Base-by-base conservation (phyloP, 1,140 invertebrate genomes). In the Copidosoma floridanum region DNA sequence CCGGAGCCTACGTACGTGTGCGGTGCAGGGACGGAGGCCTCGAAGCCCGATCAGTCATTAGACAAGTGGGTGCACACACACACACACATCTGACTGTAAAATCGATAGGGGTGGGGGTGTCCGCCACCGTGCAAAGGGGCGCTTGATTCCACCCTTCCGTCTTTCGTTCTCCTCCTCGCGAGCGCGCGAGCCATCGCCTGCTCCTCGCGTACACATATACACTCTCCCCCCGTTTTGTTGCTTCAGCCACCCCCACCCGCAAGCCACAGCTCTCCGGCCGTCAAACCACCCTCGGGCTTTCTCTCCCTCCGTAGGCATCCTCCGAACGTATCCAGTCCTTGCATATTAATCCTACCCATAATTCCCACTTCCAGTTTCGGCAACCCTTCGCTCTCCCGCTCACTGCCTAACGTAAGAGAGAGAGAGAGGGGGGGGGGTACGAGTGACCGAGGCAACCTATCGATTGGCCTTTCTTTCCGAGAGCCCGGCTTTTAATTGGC, bases 291-390 rank as follows among this genome's bases (percentile, higher is more conserved):
- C 68, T 68, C 71, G 62, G 61, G 63, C 61, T 48, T 24, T 24
- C 56, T 50, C 38, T 32, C 29, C 21, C 32, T 8, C 43, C 57
- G 50, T 52, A 66, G 67, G 65, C 65, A 69, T 69, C 66, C 77
- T 70, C 68, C 72, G 41, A 29, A 12, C 77, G 77, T 79, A 80
- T 80, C 78, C 78, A 80, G 75, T 79, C 78, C 76, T 78, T 79
- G 79, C 78, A 80, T 79, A 80, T 80, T 80, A 81, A 81, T 80
- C 79, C 79, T 78, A 71, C 76, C 79, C 78, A 79, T 80, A 80
- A 80, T 80, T 81, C 76, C 78, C 77, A 80, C 77, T 79, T 79
- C 76, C 76, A 79, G 77, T 79, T 79, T 79, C 71, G 78, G 78
- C 76, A 79, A 80, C 78, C 78, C 77, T 80, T 78, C 75, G 73